A percentile compares a stretch with the other conserved stretches of the same genome.
Conservation (phyloP, 2,797 vertebrate species). For the Xyrichtys novacula region DNA sequence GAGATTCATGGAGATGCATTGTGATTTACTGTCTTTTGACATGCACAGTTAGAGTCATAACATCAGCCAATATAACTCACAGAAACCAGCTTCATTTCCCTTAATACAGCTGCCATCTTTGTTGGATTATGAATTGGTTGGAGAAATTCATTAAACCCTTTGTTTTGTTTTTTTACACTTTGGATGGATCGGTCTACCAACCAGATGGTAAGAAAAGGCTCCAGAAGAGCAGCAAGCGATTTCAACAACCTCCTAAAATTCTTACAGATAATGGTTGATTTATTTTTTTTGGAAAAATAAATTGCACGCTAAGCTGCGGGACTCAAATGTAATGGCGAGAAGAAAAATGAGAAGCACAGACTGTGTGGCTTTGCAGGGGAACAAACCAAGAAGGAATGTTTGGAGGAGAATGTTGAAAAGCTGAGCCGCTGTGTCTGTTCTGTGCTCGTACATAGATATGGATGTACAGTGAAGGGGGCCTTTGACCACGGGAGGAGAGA, state of each 20-base stretch:
- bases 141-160: background rate
- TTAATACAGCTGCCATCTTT: background rate
- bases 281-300: background rate
- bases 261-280: background rate
- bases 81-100: background rate
- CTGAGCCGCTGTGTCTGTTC: constrained; percentile 23
- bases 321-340: background rate
- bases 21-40: no score
- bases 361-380: constrained; percentile 11
- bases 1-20: no score
- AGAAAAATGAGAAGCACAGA: constrained; percentile 3
- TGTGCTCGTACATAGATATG: constrained; percentile 26
- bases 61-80: no score
- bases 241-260: background rate
- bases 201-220: background rate
- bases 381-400: constrained; percentile 3
- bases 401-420: constrained; percentile 21
- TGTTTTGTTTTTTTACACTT: background rate
- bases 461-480: constrained; percentile 19
- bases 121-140: background rate
- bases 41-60: background rate
- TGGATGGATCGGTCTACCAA: background rate
- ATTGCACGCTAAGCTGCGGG: background rate
- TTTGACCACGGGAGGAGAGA: constrained; percentile 33
- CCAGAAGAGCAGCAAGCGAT: background rate